Conservation (phyloP, 2,113 vertebrate genomes). For the Catharus bicknelli region DNA sequence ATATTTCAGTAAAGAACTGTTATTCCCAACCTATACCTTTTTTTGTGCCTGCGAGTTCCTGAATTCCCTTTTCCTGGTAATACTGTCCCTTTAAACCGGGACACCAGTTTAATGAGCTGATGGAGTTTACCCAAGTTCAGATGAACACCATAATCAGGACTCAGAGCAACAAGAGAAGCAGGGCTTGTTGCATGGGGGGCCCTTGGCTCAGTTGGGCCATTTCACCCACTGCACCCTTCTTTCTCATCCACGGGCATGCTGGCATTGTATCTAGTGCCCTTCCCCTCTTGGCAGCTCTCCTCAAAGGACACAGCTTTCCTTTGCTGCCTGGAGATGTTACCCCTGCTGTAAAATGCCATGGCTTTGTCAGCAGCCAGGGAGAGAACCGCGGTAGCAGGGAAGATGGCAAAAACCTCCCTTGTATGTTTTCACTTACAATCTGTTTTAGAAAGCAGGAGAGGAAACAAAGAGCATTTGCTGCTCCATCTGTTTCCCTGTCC, state of each 20-base stretch:
- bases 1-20: no score
- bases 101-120: background rate
- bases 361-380: background rate
- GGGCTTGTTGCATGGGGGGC: background rate
- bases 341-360: background rate
- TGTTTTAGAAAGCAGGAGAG: slow-evolving; percentile 6
- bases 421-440: slow-evolving; percentile 14
- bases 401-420: background rate
- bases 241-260: background rate
- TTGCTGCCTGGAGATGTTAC: background rate
- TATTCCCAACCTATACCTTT: no score
- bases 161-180: background rate
- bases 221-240: background rate
- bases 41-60: no score
- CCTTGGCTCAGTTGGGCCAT: background rate
- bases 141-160: background rate
- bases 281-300: background rate
- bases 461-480: slow-evolving; percentile 51
- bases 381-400: background rate
- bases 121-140: background rate
- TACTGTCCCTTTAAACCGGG: no score
- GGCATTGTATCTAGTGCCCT: background rate
- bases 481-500: slow-evolving; percentile 35
- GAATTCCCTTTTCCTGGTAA: no score
- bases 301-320: background rate